Evolutionary conservation across 2,888 invertebrate genomes (phyloP), one percentile per base, ranked within the genome.

Genomic region (Nipponacmea schrenckii): DNA sequence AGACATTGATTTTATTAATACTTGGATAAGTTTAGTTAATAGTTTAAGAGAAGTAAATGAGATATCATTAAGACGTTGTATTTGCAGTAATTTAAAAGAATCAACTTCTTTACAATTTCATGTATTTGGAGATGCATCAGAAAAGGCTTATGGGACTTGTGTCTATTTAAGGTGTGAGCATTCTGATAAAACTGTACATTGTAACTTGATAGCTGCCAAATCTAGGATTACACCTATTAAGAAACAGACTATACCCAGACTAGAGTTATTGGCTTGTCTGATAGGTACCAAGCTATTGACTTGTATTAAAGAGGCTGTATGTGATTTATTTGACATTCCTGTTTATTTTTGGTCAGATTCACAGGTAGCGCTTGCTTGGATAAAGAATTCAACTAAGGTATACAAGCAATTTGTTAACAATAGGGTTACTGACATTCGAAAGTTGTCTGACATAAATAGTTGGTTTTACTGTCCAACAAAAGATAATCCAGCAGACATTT

Each of bases 121-220:
- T n/a, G n/a, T n/a, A n/a, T n/a, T n/a, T n/a, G n/a, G n/a, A n/a
- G n/a, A n/a, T n/a, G n/a, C n/a, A n/a, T n/a, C n/a, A n/a, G n/a
- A n/a, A n/a, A n/a, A n/a, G n/a, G n/a, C n/a, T 20, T 50, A 50
- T 50, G 50, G 50, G 50, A 15, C 50, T 50, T 50, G 50, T 50
- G 50, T 50, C 50, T 50, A 50, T 12, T 50, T 50, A 50, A 50
- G 50, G 20, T 50, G 50, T 50, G 50, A 50, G 50, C 50, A 50
- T 50, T n/a, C n/a, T n/a, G 20, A 50, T 20, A 50, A 20, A 20
- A 50, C 20, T 50, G 20, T 50, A 50, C 50, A 50, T 50, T 50
- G 50, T 50, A 50, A 50, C 20, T 50, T 50, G 50, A 50, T 50
- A 7, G 50, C 50, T 20, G 17, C 50, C 8, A 50, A 50, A 50